A percentile compares a stretch with the other conserved stretches of the same genome.
These are phyloP conservation scores for Serrognathus titanus DNA, from an alignment of 2,888 invertebrate genomes.

Conservation along the genomic window DNA sequence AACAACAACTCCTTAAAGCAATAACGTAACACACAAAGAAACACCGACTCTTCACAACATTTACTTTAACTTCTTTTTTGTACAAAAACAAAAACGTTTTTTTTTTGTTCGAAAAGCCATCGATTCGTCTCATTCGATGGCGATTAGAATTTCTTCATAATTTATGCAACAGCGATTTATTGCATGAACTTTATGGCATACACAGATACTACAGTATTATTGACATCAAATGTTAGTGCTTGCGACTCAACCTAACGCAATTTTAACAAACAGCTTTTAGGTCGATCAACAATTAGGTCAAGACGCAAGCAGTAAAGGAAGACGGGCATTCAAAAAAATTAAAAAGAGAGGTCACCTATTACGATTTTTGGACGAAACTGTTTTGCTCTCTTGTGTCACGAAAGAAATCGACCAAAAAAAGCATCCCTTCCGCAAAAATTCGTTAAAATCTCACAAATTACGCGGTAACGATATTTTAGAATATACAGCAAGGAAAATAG, in stretches of 20 bases:
- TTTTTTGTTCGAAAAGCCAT: no score
- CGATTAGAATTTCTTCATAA: background rate
- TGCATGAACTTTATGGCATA: constrained; percentile 28
- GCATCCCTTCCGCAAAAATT: background rate
- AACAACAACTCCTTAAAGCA: constrained; percentile 16
- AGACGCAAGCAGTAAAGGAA: constrained; percentile 41
- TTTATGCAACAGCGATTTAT: constrained; percentile 17
- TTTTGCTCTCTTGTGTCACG: background rate
- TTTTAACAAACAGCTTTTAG: constrained; percentile 4
- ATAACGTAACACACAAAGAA: constrained; percentile 14
- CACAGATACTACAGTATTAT: constrained; percentile 30
- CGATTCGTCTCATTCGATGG: no score
- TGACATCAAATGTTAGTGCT: constrained; percentile 32
- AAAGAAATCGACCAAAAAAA: constrained; percentile 2
- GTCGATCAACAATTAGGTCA: constrained; percentile 30
- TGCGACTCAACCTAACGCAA: constrained; percentile 26
- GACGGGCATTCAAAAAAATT: constrained; percentile 38
- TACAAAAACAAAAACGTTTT: background rate
- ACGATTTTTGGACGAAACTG: constrained; percentile 11
- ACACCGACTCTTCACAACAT: constrained; percentile 20
- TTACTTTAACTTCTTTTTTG: constrained; percentile 10
- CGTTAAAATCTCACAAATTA: background rate
- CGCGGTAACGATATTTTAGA: background rate
- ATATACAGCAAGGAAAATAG: constrained; percentile 2
- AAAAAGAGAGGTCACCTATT: constrained; percentile 29